Evolutionary conservation across 1,140 invertebrate species (phyloP).

Genomic region (Cydia pomonella): DNA sequence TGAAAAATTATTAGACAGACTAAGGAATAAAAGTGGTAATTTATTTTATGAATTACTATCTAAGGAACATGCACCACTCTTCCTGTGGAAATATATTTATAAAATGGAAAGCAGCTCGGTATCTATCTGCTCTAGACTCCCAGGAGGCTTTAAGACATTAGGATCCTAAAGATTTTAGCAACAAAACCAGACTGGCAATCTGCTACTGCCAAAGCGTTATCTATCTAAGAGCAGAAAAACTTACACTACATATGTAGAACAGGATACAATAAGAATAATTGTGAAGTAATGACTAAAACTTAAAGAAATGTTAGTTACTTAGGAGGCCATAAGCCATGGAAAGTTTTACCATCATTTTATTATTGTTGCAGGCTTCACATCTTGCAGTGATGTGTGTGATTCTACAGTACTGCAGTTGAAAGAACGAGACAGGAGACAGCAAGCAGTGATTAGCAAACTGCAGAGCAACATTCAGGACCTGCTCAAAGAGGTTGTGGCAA

Average conservation of each 20-base stretch:
- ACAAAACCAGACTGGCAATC: background rate
- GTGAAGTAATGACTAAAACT: too few relatives aligned
- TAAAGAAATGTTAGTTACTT: too few relatives aligned
- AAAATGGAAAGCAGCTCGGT: too few relatives aligned
- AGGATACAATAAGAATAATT: background rate
- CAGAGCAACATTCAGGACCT: constrained; percentile 66
- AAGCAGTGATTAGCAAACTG: constrained; percentile 57
- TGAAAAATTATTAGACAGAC: constrained; percentile 61
- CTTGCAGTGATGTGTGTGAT: constrained; percentile 63
- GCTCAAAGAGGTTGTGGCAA: constrained; percentile 58
- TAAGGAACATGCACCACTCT: background rate
- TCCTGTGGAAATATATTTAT: too few relatives aligned
- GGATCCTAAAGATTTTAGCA: background rate
- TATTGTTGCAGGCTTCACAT: constrained; percentile 45
- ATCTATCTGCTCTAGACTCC: too few relatives aligned
- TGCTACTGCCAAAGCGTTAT: too few relatives aligned
- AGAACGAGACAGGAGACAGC: constrained; percentile 61
- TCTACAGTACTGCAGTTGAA: constrained; percentile 53
- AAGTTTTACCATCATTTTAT: background rate
- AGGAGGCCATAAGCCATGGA: background rate
- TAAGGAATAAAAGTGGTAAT: constrained; percentile 64
- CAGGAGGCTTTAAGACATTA: background rate
- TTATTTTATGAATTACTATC: constrained; percentile 19
- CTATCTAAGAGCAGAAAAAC: too few relatives aligned
- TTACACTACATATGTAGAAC: background rate